Conservation (phyloP, 1,140 invertebrate species). For the Lineus longissimus region DNA sequence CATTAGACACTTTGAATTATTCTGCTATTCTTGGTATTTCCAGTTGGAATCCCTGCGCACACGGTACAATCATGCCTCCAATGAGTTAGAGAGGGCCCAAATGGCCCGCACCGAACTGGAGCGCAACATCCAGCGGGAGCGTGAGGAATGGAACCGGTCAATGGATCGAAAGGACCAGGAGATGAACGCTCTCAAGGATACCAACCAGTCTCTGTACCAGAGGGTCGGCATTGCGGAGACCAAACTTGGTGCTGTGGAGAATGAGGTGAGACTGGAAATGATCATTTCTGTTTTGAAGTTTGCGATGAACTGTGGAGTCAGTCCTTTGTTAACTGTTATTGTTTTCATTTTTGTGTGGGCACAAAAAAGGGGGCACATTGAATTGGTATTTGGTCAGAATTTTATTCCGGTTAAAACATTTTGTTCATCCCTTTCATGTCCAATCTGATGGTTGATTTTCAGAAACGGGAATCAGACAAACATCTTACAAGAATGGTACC, state of each 20-base stretch:
- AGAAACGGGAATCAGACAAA: too few species aligned
- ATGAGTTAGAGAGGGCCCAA: conserved; percentile 37
- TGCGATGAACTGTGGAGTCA: neutral
- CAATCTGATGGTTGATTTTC: too few species aligned
- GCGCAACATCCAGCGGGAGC: conserved; percentile 32
- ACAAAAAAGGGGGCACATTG: too few species aligned
- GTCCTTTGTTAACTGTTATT: neutral
- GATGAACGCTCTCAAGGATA: conserved; percentile 30
- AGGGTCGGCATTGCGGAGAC: conserved; percentile 26
- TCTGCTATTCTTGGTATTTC: conserved; percentile 3
- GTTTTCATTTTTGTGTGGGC: too few species aligned
- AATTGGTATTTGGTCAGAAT: too few species aligned
- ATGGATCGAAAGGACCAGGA: conserved; percentile 38
- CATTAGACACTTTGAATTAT: too few species aligned
- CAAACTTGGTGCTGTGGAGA: conserved; percentile 38
- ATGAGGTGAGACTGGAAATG: conserved; percentile 26
- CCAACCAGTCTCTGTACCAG: conserved; percentile 24
- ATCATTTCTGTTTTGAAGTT: too few species aligned
- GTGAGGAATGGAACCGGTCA: conserved; percentile 27
- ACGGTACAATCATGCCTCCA: conserved; percentile 22
- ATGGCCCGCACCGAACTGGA: conserved; percentile 41
- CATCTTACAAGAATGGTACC: too few species aligned
- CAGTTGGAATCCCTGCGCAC: conserved; percentile 38
- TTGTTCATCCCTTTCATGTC: too few species aligned
- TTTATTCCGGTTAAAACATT: too few species aligned